Conservation (phyloP, 2,113 vertebrate genomes). For the Donacobius atricapilla region DNA sequence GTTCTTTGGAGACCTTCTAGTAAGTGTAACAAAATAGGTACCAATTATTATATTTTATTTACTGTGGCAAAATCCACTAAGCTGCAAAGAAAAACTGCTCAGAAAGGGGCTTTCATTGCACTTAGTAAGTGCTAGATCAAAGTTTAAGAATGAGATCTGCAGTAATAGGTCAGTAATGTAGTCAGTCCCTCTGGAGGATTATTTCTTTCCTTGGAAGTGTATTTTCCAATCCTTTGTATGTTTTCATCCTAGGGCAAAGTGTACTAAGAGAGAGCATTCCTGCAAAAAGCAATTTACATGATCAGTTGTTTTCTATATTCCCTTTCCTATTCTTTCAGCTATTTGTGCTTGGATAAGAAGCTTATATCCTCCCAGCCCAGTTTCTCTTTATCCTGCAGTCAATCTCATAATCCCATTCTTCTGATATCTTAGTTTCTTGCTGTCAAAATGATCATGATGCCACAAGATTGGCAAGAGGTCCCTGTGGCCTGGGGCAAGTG, state of each 20-base stretch:
- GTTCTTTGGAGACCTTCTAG: not conserved
- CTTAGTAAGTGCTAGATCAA: not conserved
- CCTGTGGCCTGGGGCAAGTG: not conserved
- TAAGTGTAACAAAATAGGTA: not conserved
- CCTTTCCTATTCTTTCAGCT: constrained; percentile 39
- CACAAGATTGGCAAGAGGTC: not conserved
- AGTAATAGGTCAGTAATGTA: not conserved
- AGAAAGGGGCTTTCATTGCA: not conserved
- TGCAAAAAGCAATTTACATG: constrained; percentile 55
- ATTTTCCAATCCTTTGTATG: not conserved
- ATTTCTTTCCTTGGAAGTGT: not conserved
- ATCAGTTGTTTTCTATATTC: constrained; percentile 38
- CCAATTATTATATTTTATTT: not conserved
- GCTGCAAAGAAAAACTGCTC: not conserved
- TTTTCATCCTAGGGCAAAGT: constrained; percentile 8
- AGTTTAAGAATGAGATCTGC: not conserved
- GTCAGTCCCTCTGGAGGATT: not conserved
- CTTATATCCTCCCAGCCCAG: constrained; percentile 49
- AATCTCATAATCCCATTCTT: constrained; percentile 53
- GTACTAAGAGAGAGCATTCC: not conserved
- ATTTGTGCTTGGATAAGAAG: constrained; percentile 41
- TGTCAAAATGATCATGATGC: not conserved
- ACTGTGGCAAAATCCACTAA: not conserved
- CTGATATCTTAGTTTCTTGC: not conserved
- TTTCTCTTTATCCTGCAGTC: constrained; percentile 40